A percentile compares a stretch with the other conserved stretches of the same genome.
Conservation (phyloP, 1,140 invertebrate species). For the Anastrepha obliqua region DNA sequence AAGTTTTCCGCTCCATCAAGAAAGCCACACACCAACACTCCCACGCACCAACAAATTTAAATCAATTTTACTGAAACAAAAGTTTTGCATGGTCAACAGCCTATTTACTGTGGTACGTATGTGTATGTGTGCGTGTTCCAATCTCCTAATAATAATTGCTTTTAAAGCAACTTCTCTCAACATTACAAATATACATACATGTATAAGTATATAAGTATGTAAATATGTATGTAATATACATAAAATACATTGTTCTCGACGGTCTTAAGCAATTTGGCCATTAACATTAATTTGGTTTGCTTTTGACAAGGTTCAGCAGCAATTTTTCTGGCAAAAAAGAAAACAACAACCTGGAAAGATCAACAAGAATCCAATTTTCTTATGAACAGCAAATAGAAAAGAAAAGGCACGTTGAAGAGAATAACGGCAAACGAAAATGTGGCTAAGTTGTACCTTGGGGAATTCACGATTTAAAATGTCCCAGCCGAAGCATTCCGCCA, state of each 20-base stretch:
- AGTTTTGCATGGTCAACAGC: constrained; percentile 58
- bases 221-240: too few species aligned
- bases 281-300: constrained; percentile 41
- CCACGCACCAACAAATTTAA: constrained; percentile 61
- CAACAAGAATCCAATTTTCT: background rate
- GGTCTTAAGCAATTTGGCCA: constrained; percentile 40
- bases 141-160: constrained; percentile 2
- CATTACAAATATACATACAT: background rate
- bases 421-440: background rate
- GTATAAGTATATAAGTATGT: background rate
- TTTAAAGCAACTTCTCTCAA: background rate
- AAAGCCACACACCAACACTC: background rate
- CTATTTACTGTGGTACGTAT: background rate
- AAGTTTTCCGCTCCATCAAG: constrained; percentile 43
- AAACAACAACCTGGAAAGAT: background rate
- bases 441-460: constrained; percentile 18
- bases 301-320: background rate
- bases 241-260: background rate
- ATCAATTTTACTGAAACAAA: constrained; percentile 71
- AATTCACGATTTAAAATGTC: constrained; percentile 46
- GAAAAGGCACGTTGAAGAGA: background rate
- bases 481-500: background rate
- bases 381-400: background rate
- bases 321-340: background rate
- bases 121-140: background rate